Evolutionary conservation across 2,888 invertebrate genomes (phyloP), one percentile per base, ranked within the genome.

Genomic region (Gastracanthus pulcherrimus): DNA sequence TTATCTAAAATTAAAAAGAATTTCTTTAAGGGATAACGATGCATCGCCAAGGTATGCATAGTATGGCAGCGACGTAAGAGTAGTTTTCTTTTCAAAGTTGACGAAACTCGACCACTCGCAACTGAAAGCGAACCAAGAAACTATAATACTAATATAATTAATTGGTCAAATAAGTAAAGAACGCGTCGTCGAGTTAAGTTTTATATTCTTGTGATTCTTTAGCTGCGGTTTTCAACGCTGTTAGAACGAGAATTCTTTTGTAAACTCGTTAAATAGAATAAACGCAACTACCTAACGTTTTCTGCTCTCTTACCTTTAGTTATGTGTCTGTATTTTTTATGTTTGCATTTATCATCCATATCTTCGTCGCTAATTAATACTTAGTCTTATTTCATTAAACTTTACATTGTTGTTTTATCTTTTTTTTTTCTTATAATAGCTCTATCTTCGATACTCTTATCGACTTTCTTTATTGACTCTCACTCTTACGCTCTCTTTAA

Each of bases 51-150:
- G 84, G 86, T 86, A 86, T 86, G 87, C 86, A 85, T 86, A 83
- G 86, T 88, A 89, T 89, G 88, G 88, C 89, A 88, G 88, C 88
- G 85, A 86, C 85, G 85, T 84, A 86, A 87, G 86, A 84, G 77
- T 85, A 84, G 41, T 82, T 82, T 77, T 69, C n/a, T 34, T 72
- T 66, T 41, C 11, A 48, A 58, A 55, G 58, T 77, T 80, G n/a
- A 70, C 51, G 51, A 78, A 76, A 76, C 76, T 77, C 70, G 76
- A 70, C 64, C 16, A 75, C 31, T 66, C 36, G 64, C 36, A 80
- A 77, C 26, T 66, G 64, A 74, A 79, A 69, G 34, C 48, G 26
- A 76, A 75, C 78, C 75, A 79, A 76, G 34, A 41, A 72, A 81
- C 58, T 78, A 77, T 58, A 70, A 64, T 67, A 38, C 31, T 64